Evolutionary conservation across 2,888 invertebrate species (phyloP), one percentile per base, ranked within the genome.

Genomic region (Himalopsyche japonica): DNA sequence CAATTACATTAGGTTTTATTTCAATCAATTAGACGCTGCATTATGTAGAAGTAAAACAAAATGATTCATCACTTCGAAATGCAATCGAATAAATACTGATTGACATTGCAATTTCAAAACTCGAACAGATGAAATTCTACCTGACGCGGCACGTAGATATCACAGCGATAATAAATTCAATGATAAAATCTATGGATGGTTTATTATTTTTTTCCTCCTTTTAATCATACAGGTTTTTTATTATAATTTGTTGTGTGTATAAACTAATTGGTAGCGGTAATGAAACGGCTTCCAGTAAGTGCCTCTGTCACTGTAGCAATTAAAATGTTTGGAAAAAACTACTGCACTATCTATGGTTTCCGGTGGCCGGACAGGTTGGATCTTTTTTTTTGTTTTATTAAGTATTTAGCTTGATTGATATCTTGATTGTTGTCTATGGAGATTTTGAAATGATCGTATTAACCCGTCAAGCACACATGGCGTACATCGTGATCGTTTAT

Each of bases 81-180:
- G 20, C 57, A 57, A 24, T 57, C 57, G 57, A 57, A 57, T 20
- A 57, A 57, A 57, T 20, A 15, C 76, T 79, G 79, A 82, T 82
- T 76, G 82, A 79, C 78, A 49, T 32, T 57, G 78, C 30, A 79
- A 64, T 82, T 82, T 78, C 79, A 79, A 81, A 76, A 82, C 24
- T 20, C 24, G 20, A 57, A n/a, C 57, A n/a, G 24, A 12, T 57
- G 8, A 57, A 57, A 57, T 57, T 57, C 20, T 20, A 57, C 20
- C 57, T n/a, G 57, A 57, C 57, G 24, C 57, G 1, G 57, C n/a
- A 57, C 3, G 24, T 57, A n/a, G 20, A 57, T 57, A 57, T 57
- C 57, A 20, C 24, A 57, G 24, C 57, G 24, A 57, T 57, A 20
- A 57, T 57, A 57, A 57, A 57, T 57, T 57, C 57, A 57, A 6